These are phyloP conservation scores for Aphelocoma coerulescens DNA, from an alignment of 2,113 vertebrate genomes.

Conservation along the genomic window DNA sequence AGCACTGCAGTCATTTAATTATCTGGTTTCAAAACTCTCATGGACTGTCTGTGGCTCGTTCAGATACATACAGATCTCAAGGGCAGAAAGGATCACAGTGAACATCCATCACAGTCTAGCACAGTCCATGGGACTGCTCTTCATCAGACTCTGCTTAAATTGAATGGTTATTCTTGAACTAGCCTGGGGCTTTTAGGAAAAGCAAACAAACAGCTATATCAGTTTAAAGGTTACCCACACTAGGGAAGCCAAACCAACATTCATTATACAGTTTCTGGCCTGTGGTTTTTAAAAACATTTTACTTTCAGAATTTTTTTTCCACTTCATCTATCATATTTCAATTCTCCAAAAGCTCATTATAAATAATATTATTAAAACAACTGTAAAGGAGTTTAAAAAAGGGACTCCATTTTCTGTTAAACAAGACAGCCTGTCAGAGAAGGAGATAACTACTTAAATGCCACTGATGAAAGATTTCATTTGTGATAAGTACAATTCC, in stretches of 20 bases:
- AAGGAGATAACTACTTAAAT: neutral
- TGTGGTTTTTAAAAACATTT: neutral
- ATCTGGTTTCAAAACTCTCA: neutral
- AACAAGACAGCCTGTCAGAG: neutral
- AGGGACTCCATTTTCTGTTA: neutral
- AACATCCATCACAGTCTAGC: constrained; percentile 7
- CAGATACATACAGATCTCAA: neutral
- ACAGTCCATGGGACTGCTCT: neutral
- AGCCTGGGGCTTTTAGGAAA: neutral
- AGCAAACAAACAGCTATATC: neutral
- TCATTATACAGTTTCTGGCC: neutral
- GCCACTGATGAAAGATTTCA: neutral
- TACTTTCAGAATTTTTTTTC: neutral
- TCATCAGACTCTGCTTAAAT: neutral
- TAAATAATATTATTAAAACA: neutral
- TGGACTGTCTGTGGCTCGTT: neutral
- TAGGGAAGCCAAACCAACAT: neutral
- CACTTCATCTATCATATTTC: neutral
- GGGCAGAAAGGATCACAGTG: neutral
- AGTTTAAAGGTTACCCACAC: neutral
- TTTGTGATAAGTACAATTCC: neutral
- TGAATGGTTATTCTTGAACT: neutral
- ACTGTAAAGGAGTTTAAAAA: neutral
- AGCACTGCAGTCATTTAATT: neutral
- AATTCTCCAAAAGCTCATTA: neutral